phyloP scores from a whole-genome alignment of 2,797 vertebrate species.

The Chiroxiphia lanceolata region DNA sequence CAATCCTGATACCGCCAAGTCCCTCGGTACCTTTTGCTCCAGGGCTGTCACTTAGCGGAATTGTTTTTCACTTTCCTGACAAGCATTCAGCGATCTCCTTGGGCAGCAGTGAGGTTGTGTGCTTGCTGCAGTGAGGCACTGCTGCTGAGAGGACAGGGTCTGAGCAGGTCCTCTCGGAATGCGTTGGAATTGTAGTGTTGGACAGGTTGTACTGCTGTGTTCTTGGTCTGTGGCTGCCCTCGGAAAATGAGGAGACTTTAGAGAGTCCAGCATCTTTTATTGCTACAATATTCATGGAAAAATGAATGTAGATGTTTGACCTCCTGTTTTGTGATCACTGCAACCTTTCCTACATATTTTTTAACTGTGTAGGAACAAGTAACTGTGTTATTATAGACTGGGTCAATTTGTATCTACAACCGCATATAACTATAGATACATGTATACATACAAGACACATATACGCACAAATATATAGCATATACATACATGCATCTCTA shows the following conservation, averaged over 20 bases:
- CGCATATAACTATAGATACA: background rate
- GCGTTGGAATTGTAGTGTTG: background rate
- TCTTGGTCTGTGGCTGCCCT: background rate
- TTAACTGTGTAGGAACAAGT: background rate
- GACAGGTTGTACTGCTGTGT: background rate
- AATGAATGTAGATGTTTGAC: background rate
- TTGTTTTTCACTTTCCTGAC: background rate
- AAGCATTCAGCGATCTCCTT: background rate
- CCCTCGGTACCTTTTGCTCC: background rate
- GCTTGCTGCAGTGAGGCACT: background rate
- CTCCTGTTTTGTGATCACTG: background rate
- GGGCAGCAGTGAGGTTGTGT: rapidly evolving
- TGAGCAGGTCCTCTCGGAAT: background rate
- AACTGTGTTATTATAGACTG: background rate
- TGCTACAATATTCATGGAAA: background rate
- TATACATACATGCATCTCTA: background rate
- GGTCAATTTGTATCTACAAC: background rate
- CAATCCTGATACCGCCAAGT: rapidly evolving
- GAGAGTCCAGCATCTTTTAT: background rate
- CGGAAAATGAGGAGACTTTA: background rate
- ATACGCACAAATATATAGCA: background rate
- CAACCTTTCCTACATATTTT: background rate
- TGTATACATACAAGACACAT: background rate
- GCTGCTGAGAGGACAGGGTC: background rate
- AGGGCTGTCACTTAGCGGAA: background rate